Base-by-base conservation (phyloP, 2,113 vertebrate genomes). In the Sclerurus mexicanus region DNA sequence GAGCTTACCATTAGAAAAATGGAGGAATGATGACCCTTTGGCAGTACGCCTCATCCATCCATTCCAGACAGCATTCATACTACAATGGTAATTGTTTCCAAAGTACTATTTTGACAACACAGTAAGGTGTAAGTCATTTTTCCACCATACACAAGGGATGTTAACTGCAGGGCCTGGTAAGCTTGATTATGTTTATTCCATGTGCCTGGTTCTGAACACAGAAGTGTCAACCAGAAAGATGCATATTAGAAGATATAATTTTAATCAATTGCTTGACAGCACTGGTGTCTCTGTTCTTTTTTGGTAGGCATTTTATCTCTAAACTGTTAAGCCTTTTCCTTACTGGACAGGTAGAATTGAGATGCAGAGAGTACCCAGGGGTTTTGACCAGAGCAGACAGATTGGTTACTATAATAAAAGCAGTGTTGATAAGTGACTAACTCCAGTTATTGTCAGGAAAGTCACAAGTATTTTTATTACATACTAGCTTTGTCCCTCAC, bases 81-180 rank as follows among this genome's bases (percentile, higher is more conserved):
- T 96, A 96, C 97, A 97, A 60, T 97, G 97, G 97, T 98, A 98
- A 98, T 98, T 98, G 97, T 98, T 97, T 95, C 94, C 96, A 98
- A 98, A 97, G 96, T 97, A 96, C 93, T 98, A 67, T 98, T 98
- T 98, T 98, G 97, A 98, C 97, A 98, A 96, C 96, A 91, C 86
- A 91, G 97, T 96, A 66, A 95, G 93, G 96, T 97, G 95, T 95
- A 97, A 98, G 97, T 97, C 92, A 75, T 97, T 98, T 98, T 98
- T 97, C 91, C 87, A 64, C 90, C 76, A 64, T 96, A 83, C 93
- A 97, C 97, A 97, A 97, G 97, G 97, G 96, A 94, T 98, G 97
- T 98, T 98, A 97, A 94, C 95, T 97, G 90, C 58, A 92, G 89
- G 92, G 90, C 75, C 93, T 95, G 76, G 94, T 93, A 95, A 97